Base-by-base conservation (phyloP, 2,113 vertebrate species). In the Pipa parva region DNA sequence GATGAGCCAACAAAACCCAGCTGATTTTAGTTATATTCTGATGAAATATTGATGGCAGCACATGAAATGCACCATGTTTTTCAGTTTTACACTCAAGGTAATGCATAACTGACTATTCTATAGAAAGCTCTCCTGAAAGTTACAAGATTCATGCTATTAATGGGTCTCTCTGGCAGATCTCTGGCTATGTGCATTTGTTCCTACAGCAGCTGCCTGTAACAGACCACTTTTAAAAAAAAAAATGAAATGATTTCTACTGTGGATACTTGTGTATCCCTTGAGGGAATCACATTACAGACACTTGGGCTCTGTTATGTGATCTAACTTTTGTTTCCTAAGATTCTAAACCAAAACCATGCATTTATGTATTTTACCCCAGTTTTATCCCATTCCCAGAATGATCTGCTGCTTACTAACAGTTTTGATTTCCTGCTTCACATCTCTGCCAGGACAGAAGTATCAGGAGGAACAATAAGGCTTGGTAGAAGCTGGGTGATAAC, bases 361-460 rank as follows among this genome's bases (percentile, higher is more conserved):
- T 21, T 37, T 29, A 20, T 17, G 31, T 59, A 21, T 13, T 42
- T 12, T 37, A 18, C 63, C 64, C 54, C 54, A n/a, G 12, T 15
- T 17, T 10, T 28, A 17, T n/a, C n/a, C 8, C 21, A 29, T 11
- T 13, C 56, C 29, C 45, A 60, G 48, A 69, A 50, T 37, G 28
- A 37, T 37, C 28, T 28, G 24, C 22, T 18, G 57, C 33, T 69
- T 68, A 74, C 60, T 64, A 69, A 76, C 70, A 31, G 51, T 58
- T 58, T 45, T 56, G 39, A 64, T 28, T 48, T 59, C 21, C 42
- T 49, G 57, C 52, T n/a, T 22, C 25, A 72, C 63, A 66, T 27
- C 48, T 50, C 26, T 50, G 72, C 59, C 59, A 69, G 64, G 31
- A 27, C 20, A 18, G 15, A 10, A 69, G 63, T 37, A 77, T 24